A percentile compares a stretch with the other conserved stretches of the same genome.
Evolutionary conservation across 2,888 invertebrate species (phyloP).

Genomic region (Allygus modestus): DNA sequence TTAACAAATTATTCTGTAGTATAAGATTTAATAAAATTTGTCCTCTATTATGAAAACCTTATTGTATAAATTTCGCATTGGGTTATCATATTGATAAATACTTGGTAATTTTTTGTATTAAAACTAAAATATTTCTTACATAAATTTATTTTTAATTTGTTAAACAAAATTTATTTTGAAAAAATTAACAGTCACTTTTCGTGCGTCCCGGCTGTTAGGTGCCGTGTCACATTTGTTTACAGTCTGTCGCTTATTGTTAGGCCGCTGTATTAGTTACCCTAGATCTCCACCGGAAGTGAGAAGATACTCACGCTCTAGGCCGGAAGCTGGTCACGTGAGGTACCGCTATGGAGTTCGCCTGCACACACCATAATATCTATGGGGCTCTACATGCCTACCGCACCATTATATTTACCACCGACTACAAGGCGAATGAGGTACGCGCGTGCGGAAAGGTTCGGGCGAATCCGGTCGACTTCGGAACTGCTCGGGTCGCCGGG

Average conservation of each 20-base stretch:
- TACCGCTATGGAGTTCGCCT: constrained; percentile 6
- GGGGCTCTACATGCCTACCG: constrained; percentile 45
- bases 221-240: neutral
- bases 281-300: neutral
- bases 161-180: too few species aligned
- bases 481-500: constrained; percentile 3
- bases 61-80: too few species aligned
- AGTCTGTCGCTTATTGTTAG: neutral
- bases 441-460: constrained; percentile 48
- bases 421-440: neutral
- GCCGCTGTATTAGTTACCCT: neutral
- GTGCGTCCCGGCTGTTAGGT: neutral
- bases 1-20: too few species aligned
- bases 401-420: constrained; percentile 54
- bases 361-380: constrained; percentile 53
- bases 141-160: too few species aligned
- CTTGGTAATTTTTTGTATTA: too few species aligned
- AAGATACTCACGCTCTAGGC: constrained; percentile 15
- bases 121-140: too few species aligned
- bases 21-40: too few species aligned
- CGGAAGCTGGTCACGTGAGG: constrained; percentile 38
- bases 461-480: neutral
- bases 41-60: too few species aligned
- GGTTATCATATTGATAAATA: too few species aligned
- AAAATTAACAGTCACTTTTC: too few species aligned